Conservation (phyloP, 2,113 vertebrate genomes). For the Podarcis muralis region DNA sequence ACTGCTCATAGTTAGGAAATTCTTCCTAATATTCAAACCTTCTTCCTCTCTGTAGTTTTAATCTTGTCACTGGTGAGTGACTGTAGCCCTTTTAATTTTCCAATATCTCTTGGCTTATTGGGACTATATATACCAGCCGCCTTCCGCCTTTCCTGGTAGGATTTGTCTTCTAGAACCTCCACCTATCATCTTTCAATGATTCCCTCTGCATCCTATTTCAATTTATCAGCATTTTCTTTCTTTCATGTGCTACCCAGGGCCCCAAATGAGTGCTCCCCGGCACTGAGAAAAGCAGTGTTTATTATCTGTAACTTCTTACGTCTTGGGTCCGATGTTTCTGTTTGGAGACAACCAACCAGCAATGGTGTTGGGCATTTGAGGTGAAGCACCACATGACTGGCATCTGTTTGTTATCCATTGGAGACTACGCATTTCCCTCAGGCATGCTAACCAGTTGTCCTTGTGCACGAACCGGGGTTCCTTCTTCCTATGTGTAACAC, state of each 20-base stretch:
- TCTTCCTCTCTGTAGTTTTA: not conserved
- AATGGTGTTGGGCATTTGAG: not conserved
- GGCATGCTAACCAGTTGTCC: not conserved
- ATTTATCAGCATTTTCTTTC: not conserved
- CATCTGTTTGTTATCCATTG: not conserved
- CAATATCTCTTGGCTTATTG: not conserved
- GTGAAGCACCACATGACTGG: not conserved
- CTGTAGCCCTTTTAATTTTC: not conserved
- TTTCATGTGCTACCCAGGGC: not conserved
- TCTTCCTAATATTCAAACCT: not conserved
- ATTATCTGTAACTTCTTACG: not conserved
- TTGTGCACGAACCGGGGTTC: not conserved
- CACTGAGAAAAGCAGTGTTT: not conserved
- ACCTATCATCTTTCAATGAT: not conserved
- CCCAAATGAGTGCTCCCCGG: not conserved
- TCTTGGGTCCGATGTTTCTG: not conserved
- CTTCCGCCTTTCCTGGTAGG: not conserved
- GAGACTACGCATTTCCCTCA: not conserved
- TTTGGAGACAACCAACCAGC: not conserved
- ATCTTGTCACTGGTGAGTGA: not conserved
- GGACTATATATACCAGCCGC: not conserved
- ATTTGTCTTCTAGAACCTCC: not conserved
- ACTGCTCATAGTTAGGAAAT: not conserved
- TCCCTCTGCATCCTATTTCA: not conserved
- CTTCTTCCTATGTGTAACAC: no score